A percentile compares a stretch with the other conserved stretches of the same genome.
phyloP scores from a whole-genome alignment of 2,113 vertebrate genomes.

The Centropus unirufus region DNA sequence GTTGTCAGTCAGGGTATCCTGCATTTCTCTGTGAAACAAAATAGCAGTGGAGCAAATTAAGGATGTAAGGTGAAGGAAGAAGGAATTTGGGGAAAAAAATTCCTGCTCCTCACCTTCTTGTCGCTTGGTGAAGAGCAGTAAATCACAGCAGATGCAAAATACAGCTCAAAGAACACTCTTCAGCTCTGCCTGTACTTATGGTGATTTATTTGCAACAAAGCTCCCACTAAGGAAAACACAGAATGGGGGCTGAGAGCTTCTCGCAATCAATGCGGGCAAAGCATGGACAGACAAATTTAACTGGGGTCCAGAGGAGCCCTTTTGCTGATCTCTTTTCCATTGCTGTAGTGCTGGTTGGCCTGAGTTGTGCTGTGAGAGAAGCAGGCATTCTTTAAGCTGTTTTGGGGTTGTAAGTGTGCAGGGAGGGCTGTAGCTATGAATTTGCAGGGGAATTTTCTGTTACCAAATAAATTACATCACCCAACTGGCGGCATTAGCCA shows the following conservation, averaged over 20 bases:
- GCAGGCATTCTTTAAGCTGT: background rate
- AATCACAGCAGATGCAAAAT: background rate
- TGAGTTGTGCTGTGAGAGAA: background rate
- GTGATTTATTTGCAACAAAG: background rate
- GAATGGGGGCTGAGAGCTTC: background rate
- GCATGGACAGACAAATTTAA: background rate
- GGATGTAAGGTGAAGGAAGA: background rate
- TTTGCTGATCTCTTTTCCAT: background rate
- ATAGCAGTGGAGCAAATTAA: background rate
- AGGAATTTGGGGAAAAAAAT: background rate
- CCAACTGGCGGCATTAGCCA: rapidly evolving
- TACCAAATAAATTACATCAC: background rate
- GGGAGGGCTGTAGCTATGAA: background rate
- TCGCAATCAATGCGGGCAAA: background rate
- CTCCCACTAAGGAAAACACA: background rate
- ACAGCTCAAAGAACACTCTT: background rate
- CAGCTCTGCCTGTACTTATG: background rate
- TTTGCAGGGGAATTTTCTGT: background rate
- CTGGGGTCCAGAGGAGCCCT: background rate
- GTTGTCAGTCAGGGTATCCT: background rate
- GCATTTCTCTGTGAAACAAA: background rate
- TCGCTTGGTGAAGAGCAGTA: background rate
- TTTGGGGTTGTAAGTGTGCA: background rate
- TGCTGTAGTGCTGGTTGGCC: background rate
- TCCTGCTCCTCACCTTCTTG: background rate